phyloP scores from a whole-genome alignment of 1,140 invertebrate species.

The Brachionus koreanus region DNA sequence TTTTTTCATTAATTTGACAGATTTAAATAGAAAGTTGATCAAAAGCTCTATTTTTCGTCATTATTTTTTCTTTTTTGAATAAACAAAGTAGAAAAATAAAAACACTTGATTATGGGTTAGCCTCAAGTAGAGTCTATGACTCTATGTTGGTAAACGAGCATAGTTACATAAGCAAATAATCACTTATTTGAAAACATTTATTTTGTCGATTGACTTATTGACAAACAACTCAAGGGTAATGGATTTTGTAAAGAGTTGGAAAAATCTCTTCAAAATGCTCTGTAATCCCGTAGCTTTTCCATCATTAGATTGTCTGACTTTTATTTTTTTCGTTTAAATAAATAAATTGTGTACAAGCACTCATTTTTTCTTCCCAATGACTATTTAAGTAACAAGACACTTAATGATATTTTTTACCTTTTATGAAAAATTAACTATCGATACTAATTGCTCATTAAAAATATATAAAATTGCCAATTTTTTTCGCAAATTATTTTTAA shows the following conservation, averaged over 20 bases:
- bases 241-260: background rate
- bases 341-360: background rate
- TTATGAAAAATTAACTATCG: slow-evolving; percentile 11
- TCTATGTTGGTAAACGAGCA: background rate
- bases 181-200: background rate
- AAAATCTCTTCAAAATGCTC: background rate
- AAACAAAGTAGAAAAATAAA: background rate
- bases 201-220: background rate
- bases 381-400: background rate
- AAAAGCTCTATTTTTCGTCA: background rate
- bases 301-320: background rate
- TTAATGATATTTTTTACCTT: slow-evolving; percentile 11
- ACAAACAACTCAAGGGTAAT: slow-evolving; percentile 12
- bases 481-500: slow-evolving; percentile 13
- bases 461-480: background rate
- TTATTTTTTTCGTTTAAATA: slow-evolving; percentile 2
- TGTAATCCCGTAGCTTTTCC: background rate
- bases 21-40: slow-evolving; percentile 2
- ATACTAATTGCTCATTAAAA: slow-evolving; percentile 38
- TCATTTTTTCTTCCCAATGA: background rate
- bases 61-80: background rate
- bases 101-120: background rate
- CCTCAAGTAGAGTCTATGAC: background rate
- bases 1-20: slow-evolving; percentile 9
- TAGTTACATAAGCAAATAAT: slow-evolving; percentile 4